phyloP scores from a whole-genome alignment of 2,888 invertebrate genomes.

The Lasioglossum oenotherae region DNA sequence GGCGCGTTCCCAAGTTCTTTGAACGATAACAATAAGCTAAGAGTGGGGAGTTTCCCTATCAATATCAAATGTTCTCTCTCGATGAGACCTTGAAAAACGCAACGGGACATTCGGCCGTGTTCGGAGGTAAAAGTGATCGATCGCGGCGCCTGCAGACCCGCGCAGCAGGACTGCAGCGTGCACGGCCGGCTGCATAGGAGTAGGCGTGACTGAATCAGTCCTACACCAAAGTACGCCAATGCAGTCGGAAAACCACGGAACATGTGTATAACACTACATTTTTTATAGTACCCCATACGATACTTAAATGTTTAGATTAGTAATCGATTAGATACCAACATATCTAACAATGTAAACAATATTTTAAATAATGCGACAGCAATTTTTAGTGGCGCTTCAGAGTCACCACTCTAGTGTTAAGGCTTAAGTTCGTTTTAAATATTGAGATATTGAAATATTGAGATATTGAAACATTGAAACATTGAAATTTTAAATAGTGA shows the following conservation, averaged over 20 bases:
- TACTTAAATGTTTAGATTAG: too few relatives aligned
- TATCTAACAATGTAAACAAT: too few relatives aligned
- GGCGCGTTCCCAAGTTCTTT: background rate
- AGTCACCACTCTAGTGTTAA: too few relatives aligned
- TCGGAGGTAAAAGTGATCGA: conserved; percentile 71
- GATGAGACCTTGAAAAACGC: conserved; percentile 58
- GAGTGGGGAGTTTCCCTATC: conserved; percentile 40
- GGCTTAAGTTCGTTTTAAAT: too few relatives aligned
- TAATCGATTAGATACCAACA: too few relatives aligned
- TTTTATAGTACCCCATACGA: too few relatives aligned
- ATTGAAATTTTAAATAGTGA: too few relatives aligned
- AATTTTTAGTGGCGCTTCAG: too few relatives aligned
- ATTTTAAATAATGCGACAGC: too few relatives aligned
- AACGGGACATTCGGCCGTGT: conserved; percentile 60
- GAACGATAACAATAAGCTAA: conserved; percentile 14
- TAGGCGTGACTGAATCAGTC: conserved; percentile 67
- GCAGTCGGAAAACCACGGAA: background rate
- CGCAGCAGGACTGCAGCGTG: conserved; percentile 67
- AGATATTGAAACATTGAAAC: too few relatives aligned
- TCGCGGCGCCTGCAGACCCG: conserved; percentile 70
- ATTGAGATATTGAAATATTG: too few relatives aligned
- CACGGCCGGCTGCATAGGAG: conserved; percentile 64
- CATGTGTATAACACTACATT: too few relatives aligned
- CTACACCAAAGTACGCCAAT: conserved; percentile 45
- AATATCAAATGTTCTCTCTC: conserved; percentile 52